A percentile compares a stretch with the other conserved stretches of the same genome.
phyloP scores from a whole-genome alignment of 2,888 invertebrate species.

The Mayetiola destructor region DNA sequence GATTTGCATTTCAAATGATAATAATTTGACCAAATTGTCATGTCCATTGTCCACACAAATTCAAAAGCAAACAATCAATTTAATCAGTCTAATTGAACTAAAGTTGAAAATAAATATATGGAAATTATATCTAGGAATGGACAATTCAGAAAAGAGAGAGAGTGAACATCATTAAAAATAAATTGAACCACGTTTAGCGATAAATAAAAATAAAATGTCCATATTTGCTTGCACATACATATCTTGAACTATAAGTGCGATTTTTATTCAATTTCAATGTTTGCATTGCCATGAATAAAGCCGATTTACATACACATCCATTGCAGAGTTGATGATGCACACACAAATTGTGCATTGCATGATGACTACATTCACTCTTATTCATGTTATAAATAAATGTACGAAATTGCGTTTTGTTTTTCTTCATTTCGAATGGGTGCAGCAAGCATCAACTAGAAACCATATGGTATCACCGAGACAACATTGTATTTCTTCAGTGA shows the following conservation, averaged over 20 bases:
- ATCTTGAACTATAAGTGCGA: background rate
- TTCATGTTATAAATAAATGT: slow-evolving; percentile 10
- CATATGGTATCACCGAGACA: background rate
- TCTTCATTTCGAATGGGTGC: background rate
- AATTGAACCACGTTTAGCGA: slow-evolving; percentile 3
- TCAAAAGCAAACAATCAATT: slow-evolving; percentile 7
- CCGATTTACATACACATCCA: background rate
- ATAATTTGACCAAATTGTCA: no score
- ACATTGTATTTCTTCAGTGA: slow-evolving; percentile 1
- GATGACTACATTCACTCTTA: slow-evolving; percentile 4
- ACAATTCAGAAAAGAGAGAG: background rate
- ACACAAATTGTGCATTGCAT: slow-evolving; percentile 3
- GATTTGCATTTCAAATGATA: no score
- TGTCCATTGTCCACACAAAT: no score
- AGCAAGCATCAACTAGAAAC: no score
- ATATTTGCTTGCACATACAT: slow-evolving; percentile 4
- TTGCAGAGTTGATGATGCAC: background rate
- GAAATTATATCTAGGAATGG: background rate
- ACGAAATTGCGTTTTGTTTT: background rate
- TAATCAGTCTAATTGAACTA: slow-evolving; percentile 7
- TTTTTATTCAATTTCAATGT: no score
- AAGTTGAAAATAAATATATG: background rate
- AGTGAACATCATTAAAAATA: background rate
- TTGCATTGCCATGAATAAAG: background rate
- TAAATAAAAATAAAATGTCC: slow-evolving; percentile 2